Evolutionary conservation across 2,797 vertebrate species (phyloP).

Genomic region (Potorous gilbertii): DNA sequence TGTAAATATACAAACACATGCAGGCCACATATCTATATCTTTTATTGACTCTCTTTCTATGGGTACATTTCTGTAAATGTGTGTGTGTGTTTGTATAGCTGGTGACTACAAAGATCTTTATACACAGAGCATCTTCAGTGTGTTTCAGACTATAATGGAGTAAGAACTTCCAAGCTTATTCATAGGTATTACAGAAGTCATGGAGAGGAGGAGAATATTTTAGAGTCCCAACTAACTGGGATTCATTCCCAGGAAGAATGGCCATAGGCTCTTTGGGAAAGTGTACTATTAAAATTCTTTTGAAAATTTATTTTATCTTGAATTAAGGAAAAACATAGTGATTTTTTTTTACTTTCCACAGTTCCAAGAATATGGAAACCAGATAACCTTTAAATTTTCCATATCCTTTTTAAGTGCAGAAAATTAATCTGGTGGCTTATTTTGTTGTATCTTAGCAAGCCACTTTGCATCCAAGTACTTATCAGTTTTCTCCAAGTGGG

Average conservation of each 20-base stretch:
- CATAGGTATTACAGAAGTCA: background rate
- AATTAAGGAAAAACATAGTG: background rate
- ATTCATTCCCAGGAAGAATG: conserved; percentile 44
- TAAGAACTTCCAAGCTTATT: conserved; percentile 3
- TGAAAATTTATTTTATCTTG: background rate
- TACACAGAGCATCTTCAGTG: background rate
- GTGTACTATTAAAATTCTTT: conserved; percentile 22
- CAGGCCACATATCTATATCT: background rate
- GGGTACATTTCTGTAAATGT: background rate
- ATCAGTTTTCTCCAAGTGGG: background rate
- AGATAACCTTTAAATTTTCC: background rate
- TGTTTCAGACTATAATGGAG: background rate
- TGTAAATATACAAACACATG: background rate
- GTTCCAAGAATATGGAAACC: background rate
- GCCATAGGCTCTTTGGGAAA: conserved; percentile 22
- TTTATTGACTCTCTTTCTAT: background rate
- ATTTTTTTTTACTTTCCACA: background rate
- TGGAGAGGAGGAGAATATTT: background rate
- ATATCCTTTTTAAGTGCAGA: background rate
- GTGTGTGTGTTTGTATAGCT: background rate
- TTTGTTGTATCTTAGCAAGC: conserved; percentile 3
- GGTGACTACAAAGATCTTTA: conserved; percentile 9
- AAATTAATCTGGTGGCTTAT: conserved; percentile 10
- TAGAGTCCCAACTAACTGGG: conserved; percentile 13
- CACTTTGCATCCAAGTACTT: background rate